Evolutionary conservation across 37 sponge, comb jelly and placozoan genomes (phyloP), one percentile per base, ranked within the genome.

Genomic region (Oscarella lobularis): DNA sequence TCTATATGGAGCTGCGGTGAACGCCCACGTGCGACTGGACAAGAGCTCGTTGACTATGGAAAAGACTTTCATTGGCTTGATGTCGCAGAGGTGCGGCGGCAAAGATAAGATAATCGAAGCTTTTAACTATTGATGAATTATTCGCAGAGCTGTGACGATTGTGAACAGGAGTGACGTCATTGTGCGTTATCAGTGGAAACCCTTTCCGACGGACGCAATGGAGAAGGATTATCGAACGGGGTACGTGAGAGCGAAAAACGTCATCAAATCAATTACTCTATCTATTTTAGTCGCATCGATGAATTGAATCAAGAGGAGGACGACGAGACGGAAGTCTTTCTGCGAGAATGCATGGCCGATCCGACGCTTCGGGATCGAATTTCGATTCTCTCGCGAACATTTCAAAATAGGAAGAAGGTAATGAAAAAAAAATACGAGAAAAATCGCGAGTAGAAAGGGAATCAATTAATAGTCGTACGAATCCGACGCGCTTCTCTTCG

Each of bases 161-260:
- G 83, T 81, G 67, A 97, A 97, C 72, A 67, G 91, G 36, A 91
- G 92, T 86, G 80, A 93, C 67, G 87, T 97, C 36, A 77, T 90
- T n/a, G 94, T 83, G 2, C 88, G 81, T 41, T 97, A 78, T 75
- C 80, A 88, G 73, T 97, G 98, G 98, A 97, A 97, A 39, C 77
- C 86, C 2, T 85, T 82, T 66, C 77, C 87, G 65, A 87, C 81
- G 38, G 85, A 72, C 31, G n/a, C 5, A 2, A 90, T 90, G 36
- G 98, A 97, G 39, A 74, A 87, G 35, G 9, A 48, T 48, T 27
- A 48, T 37, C 37, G 5, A 29, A 9, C 31, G 2, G 5, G 66
- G 2, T 66, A 34, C 31, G 39, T 40, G 75, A 76, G 77, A 1
- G 36, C 35, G 67, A 27, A 74, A 6, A 41, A 27, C 29, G 6